Evolutionary conservation across 2,113 vertebrate species (phyloP).

Genomic region (Megalops atlanticus): DNA sequence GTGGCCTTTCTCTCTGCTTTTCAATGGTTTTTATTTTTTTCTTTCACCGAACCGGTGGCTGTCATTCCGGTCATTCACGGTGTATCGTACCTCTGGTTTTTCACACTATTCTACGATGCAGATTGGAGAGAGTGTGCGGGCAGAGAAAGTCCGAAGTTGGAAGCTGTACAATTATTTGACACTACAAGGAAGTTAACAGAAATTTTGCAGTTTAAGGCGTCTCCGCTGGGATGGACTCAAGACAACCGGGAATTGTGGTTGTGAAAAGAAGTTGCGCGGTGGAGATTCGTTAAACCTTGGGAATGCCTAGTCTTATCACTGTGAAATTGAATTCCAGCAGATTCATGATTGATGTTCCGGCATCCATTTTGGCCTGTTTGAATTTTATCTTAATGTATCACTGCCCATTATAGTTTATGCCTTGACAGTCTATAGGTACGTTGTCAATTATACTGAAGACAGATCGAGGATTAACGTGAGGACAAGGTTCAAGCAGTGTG

Average conservation of each 20-base stretch:
- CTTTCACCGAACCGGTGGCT: slow-evolving; percentile 14
- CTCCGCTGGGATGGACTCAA: slow-evolving; percentile 17
- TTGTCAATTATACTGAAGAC: slow-evolving; percentile 21
- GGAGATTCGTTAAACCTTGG: slow-evolving; percentile 8
- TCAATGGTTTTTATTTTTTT: slow-evolving; percentile 6
- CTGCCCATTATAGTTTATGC: not conserved
- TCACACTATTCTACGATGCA: slow-evolving; percentile 21
- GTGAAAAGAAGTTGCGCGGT: slow-evolving; percentile 3
- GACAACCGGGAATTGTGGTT: not conserved
- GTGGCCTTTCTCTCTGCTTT: not conserved
- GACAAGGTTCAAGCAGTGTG: not conserved
- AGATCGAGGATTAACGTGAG: slow-evolving; percentile 11
- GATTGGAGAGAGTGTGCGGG: not conserved
- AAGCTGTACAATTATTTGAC: slow-evolving; percentile 5
- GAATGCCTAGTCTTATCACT: not conserved
- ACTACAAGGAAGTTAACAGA: slow-evolving; percentile 25
- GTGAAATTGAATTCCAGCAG: not conserved
- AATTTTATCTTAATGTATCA: not conserved
- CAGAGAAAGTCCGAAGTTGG: slow-evolving; percentile 18
- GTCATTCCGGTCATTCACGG: slow-evolving; percentile 1
- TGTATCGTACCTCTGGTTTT: slow-evolving; percentile 3
- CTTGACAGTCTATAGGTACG: not conserved
- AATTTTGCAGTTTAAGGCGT: slow-evolving; percentile 27
- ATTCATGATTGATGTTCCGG: slow-evolving; percentile 24
- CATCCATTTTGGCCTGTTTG: slow-evolving; percentile 17